Conservation (phyloP, 2,888 invertebrate genomes). For the Limnephilus lunatus region DNA sequence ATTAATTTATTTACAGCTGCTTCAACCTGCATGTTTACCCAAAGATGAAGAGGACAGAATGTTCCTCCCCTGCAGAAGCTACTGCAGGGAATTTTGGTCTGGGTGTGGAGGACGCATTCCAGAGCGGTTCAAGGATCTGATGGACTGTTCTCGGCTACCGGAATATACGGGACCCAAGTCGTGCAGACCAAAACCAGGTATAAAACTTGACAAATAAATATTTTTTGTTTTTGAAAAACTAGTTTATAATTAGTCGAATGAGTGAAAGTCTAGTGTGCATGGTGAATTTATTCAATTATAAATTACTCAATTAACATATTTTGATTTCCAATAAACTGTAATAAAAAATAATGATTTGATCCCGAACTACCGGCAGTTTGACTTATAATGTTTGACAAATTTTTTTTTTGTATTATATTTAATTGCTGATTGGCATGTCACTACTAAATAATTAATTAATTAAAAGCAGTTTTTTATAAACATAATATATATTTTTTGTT, state of each 20-base stretch:
- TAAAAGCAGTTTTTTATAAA: too few relatives aligned
- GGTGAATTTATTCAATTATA: background rate
- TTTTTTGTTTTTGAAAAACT: background rate
- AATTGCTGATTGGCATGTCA: too few relatives aligned
- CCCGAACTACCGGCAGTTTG: background rate
- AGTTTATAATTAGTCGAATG: background rate
- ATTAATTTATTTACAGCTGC: conserved; percentile 70
- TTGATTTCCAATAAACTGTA: background rate
- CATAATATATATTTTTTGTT: too few relatives aligned
- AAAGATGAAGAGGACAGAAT: conserved; percentile 76
- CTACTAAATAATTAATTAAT: too few relatives aligned
- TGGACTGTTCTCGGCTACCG: conserved; percentile 89
- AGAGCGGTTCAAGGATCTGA: conserved; percentile 82
- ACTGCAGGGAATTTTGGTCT: conserved; percentile 89
- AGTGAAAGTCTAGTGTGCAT: background rate
- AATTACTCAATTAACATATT: background rate
- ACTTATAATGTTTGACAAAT: background rate
- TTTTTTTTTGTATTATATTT: too few relatives aligned
- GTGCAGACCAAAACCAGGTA: conserved; percentile 88
- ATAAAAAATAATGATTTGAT: background rate
- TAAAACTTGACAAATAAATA: conserved; percentile 16
- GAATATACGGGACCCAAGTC: conserved; percentile 86
- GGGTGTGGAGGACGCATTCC: conserved; percentile 89
- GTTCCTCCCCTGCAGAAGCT: conserved; percentile 87
- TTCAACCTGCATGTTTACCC: conserved; percentile 86